Base-by-base conservation (phyloP, 2,888 invertebrate genomes). In the Venusia cambrica region DNA sequence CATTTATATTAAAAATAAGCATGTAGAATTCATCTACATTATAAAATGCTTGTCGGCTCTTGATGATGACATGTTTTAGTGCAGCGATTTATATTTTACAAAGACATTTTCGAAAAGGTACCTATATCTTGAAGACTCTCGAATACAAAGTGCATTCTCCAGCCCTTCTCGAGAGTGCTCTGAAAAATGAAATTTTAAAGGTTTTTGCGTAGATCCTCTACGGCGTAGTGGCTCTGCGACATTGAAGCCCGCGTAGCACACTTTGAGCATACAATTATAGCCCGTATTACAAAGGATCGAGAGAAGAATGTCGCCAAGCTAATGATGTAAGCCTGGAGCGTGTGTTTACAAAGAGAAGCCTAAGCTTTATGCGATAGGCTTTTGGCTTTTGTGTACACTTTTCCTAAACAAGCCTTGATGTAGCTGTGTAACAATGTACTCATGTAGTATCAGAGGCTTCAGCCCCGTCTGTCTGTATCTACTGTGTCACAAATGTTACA, bases 181-280 rank as follows among this genome's bases (percentile, higher is more conserved):
- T 9, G 37, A 19, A 43, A 43, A 45, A 42, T 42, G 48, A 42
- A n/a, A 30, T 33, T 42, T 42, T 45, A 29, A 45, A 43, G 10
- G 19, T 20, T 19, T 38, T 24, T 27, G 8, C 37, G 20, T 26
- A 17, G 8, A 33, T 9, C 13, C 5, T 14, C 21, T n/a, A n/a
- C n/a, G n/a, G 4, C 6, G 25, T 15, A 9, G 15, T 32, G n/a
- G 16, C 17, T 28, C 4, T 16, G 7, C 15, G 2, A n/a, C n/a
- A n/a, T n/a, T n/a, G n/a, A n/a, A n/a, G n/a, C n/a, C n/a, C n/a
- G 5, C 15, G 11, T 5, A 7, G n/a, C 2, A 6, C 5, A 24
- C n/a, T 1, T 33, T 15, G n/a, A n/a, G n/a, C n/a, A n/a, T n/a
- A n/a, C 4, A 10, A 37, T 9, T 35, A 2, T 24, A 36, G 20